A percentile compares a stretch with the other conserved stretches of the same genome.
Conservation (phyloP, 2,113 vertebrate species). For the Psephotus haematonotus region DNA sequence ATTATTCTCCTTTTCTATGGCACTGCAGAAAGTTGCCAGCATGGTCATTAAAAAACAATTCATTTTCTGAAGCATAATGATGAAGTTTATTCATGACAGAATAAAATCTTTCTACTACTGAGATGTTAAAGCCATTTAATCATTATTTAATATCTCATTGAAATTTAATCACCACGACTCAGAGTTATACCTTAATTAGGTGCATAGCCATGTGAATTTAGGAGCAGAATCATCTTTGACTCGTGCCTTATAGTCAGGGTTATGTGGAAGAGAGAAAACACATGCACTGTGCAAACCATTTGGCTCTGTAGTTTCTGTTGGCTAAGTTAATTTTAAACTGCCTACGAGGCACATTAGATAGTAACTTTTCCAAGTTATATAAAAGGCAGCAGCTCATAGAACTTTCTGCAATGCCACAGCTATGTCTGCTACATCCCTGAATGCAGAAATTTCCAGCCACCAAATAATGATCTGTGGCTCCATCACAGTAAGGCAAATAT, state of each 20-base stretch:
- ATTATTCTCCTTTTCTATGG: neutral
- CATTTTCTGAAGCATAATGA: constrained; percentile 1
- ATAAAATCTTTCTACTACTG: neutral
- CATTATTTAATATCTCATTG: constrained; percentile 39
- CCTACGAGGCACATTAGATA: neutral
- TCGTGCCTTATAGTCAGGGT: neutral
- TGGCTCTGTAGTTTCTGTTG: neutral
- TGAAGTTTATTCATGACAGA: constrained; percentile 26
- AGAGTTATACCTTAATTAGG: constrained; percentile 15
- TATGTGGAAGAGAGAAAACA: neutral
- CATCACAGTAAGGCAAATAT: neutral
- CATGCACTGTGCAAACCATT: neutral
- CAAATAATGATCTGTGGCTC: neutral
- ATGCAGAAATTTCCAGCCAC: neutral
- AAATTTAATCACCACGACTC: neutral
- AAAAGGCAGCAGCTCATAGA: neutral
- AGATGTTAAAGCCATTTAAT: constrained; percentile 32
- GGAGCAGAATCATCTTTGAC: neutral
- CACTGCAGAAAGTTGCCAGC: neutral
- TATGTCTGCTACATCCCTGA: neutral
- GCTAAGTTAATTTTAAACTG: neutral
- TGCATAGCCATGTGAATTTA: constrained; percentile 5
- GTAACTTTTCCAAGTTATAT: neutral
- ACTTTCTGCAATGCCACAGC: neutral
- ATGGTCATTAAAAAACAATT: neutral